Evolutionary conservation across 2,888 invertebrate genomes (phyloP), one percentile per base, ranked within the genome.

Genomic region (Deroplatys truncata): DNA sequence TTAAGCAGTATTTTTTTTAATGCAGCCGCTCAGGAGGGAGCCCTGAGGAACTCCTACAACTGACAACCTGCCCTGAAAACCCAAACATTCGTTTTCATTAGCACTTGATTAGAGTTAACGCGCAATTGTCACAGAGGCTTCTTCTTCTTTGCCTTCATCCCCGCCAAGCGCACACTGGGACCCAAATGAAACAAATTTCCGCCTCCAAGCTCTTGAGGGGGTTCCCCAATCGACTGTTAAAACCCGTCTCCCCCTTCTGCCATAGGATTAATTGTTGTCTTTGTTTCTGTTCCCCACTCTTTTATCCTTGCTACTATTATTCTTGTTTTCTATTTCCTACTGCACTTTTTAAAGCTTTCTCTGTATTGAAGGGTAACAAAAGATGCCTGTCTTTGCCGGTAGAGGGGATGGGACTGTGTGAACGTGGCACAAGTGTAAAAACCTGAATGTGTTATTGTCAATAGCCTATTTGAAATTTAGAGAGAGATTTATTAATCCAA

Each of bases 131-230:
- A 84, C 72, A 49, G 88, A 72, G 56, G 56, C 56, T 72, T 72
- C 56, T 72, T 72, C 56, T 72, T 72, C 56, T 72, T 72, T 72
- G 56, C 56, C 56, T 72, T 72, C 56, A 72, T 72, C 56, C 56
- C 56, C 56, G 56, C 56, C 56, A 72, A 72, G 56, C 56, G 56
- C 56, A 72, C 56, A 56, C 56, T 29, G 31, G 82, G 84, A 83
- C 84, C 87, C 90, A 91, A 90, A 91, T 91, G 91, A 91, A 72
- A 90, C 91, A 91, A 91, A 91, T 91, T 90, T 90, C 91, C 90
- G 91, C 89, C 31, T 84, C 25, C 72, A 84, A 56, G 90, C 84
- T 88, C 89, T 91, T 90, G 90, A 88, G 89, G 89, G 91, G 91
- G 89, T 89, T 91, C 91, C 88, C 90, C 88, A 89, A 90, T 90